phyloP scores from a whole-genome alignment of 2,113 vertebrate species.

The Brachirus orientalis region DNA sequence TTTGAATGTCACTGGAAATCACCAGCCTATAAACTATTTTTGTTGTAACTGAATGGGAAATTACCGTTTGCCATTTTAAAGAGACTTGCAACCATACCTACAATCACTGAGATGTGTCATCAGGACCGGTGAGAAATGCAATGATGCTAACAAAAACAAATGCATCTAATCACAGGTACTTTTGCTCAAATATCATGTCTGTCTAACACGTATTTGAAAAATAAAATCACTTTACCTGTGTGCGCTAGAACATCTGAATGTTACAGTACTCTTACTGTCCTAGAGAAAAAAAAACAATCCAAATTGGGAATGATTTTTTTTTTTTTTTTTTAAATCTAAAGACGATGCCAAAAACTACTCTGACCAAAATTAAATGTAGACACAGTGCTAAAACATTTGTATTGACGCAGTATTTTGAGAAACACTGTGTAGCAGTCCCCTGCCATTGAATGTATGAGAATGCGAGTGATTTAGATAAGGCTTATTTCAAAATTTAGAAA shows the following conservation, averaged over 20 bases:
- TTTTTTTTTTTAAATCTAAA: constrained; percentile 16
- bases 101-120: constrained; percentile 45
- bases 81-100: constrained; percentile 42
- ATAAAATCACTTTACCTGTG: constrained; percentile 57
- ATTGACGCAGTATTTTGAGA: constrained; percentile 40
- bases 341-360: constrained; percentile 60
- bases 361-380: constrained; percentile 71
- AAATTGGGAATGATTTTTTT: constrained; percentile 49
- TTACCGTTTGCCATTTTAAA: constrained; percentile 58
- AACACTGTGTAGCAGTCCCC: constrained; percentile 22
- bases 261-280: constrained; percentile 51
- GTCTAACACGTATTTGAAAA: constrained; percentile 49
- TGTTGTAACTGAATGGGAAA: constrained; percentile 54
- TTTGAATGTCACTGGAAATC: constrained; percentile 74
- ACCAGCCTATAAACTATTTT: constrained; percentile 71
- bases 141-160: constrained; percentile 29
- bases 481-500: constrained; percentile 3
- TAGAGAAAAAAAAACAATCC: constrained; percentile 36
- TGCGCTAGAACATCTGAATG: constrained; percentile 52
- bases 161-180: constrained; percentile 49
- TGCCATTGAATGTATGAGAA: constrained; percentile 30
- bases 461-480: constrained; percentile 22
- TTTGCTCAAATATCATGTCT: constrained; percentile 52
- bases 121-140: constrained; percentile 37
- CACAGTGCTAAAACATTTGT: constrained; percentile 67